Base-by-base conservation (phyloP, 2,888 invertebrate species). In the Candidula unifasciata region DNA sequence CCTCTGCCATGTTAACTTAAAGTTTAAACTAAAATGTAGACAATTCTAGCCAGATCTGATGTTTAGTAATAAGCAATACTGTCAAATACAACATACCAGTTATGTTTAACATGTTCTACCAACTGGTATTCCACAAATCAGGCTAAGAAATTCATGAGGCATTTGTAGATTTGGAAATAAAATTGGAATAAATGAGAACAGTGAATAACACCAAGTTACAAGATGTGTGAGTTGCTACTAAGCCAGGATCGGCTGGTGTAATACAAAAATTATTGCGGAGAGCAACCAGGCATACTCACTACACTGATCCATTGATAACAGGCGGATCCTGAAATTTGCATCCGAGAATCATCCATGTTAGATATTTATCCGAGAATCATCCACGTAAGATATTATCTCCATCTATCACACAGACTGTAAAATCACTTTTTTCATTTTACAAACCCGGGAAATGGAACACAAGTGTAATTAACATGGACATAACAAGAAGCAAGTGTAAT, bases 261-360 rank as follows among this genome's bases (percentile, higher is more conserved):
- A 52, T 52, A 73, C 37, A 73, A 27, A 73, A 52, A n/a, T 73
- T 44, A 27, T 44, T 71, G 44, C 10, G 37, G 69, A 35, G 44
- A 44, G 37, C 44, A 73, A 73, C 52, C 73, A n/a, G n/a, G 24
- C 27, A 73, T 73, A 73, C 73, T 73, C 73, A 73, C 73, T 73
- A 73, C 10, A n/a, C 10, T n/a, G 44, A 52, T 73, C 73, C 73
- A 73, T 8, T 1, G 73, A 73, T 24, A n/a, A 73, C n/a, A 1
- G 73, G 44, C 10, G 16, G 73, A 52, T 44, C 73, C 52, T 44
- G 52, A 73, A 73, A 52, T 73, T 73, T 73, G 44, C 73, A 73
- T 44, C 73, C 73, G 73, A 73, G 73, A 73, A 73, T 73, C 27
- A 73, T 73, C 52, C 52, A 37, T 24, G 33, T 71, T 37, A 71